Conservation (phyloP, 2,113 vertebrate genomes). For the Labeo rohita region DNA sequence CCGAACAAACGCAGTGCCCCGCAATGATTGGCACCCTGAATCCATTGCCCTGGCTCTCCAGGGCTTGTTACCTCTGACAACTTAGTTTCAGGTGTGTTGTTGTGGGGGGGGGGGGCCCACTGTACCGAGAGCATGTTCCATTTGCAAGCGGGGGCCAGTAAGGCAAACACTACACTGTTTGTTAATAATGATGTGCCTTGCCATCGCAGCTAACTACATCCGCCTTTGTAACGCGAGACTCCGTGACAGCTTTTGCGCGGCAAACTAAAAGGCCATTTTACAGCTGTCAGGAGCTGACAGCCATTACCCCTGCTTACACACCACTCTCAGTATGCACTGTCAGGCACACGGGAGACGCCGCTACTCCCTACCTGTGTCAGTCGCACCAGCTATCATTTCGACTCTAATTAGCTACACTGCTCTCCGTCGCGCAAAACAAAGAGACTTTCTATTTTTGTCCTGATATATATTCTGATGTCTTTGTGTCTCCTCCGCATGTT, state of each 20-base stretch:
- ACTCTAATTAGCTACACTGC: constrained; percentile 97
- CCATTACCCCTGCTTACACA: constrained; percentile 95
- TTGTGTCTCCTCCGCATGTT: constrained; percentile 60
- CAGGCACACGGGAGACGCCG: constrained; percentile 83
- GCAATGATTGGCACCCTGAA: constrained; percentile 81
- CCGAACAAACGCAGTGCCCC: constrained; percentile 83
- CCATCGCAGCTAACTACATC: constrained; percentile 87
- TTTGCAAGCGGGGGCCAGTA: constrained; percentile 79
- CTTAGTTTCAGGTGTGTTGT: constrained; percentile 58
- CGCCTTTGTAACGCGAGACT: constrained; percentile 83
- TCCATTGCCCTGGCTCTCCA: constrained; percentile 47
- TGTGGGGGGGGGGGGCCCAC: background rate
- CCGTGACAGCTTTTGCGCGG: constrained; percentile 85
- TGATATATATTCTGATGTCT: constrained; percentile 76
- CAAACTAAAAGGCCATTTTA: constrained; percentile 98
- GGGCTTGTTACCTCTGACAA: constrained; percentile 50
- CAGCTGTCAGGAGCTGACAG: constrained; percentile 95
- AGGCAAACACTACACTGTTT: constrained; percentile 85
- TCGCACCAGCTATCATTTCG: constrained; percentile 83
- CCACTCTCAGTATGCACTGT: constrained; percentile 90
- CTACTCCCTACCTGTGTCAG: constrained; percentile 78
- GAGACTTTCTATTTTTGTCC: constrained; percentile 79
- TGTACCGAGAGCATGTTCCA: constrained; percentile 53
- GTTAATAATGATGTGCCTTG: constrained; percentile 89
- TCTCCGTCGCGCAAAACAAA: constrained; percentile 81